These are phyloP conservation scores for Octomys mimax DNA, from an alignment of 2,797 vertebrate genomes.

Conservation along the genomic window DNA sequence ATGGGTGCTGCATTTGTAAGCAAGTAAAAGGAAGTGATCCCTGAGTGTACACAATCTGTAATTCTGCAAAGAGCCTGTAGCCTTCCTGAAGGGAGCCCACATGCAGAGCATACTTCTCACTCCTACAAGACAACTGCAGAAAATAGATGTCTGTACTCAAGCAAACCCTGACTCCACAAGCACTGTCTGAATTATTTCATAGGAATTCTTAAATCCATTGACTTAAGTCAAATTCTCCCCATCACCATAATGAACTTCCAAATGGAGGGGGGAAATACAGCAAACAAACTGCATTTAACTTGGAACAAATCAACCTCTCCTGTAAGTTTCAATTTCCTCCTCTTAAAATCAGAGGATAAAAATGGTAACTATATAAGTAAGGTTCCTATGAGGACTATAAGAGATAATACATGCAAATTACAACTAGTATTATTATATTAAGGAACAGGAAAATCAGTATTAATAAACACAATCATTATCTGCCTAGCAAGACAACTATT, in stretches of 20 bases:
- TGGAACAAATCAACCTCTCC: constrained; percentile 31
- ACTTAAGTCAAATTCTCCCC: neutral
- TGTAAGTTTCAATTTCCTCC: constrained; percentile 35
- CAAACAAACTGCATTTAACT: constrained; percentile 38
- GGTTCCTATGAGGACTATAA: constrained; percentile 16
- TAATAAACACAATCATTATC: constrained; percentile 60
- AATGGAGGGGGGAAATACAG: neutral
- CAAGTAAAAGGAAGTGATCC: constrained; percentile 49
- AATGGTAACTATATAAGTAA: neutral
- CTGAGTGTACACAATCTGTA: constrained; percentile 29
- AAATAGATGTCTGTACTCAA: constrained; percentile 1
- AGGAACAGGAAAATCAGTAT: constrained; percentile 49
- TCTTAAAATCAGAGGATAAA: neutral
- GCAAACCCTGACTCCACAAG: neutral
- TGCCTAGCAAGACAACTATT: constrained; percentile 47
- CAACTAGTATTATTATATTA: constrained; percentile 28
- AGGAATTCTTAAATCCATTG: neutral
- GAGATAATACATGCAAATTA: constrained; percentile 1
- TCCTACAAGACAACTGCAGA: neutral
- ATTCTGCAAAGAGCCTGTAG: constrained; percentile 62
- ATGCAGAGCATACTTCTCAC: neutral
- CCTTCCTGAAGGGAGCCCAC: constrained; percentile 65
- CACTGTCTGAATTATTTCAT: neutral
- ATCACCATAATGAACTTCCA: constrained; percentile 12
- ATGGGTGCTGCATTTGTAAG: constrained; percentile 20